Base-by-base conservation (phyloP, 2,888 invertebrate genomes). In the Omphaloscelis lunosa region DNA sequence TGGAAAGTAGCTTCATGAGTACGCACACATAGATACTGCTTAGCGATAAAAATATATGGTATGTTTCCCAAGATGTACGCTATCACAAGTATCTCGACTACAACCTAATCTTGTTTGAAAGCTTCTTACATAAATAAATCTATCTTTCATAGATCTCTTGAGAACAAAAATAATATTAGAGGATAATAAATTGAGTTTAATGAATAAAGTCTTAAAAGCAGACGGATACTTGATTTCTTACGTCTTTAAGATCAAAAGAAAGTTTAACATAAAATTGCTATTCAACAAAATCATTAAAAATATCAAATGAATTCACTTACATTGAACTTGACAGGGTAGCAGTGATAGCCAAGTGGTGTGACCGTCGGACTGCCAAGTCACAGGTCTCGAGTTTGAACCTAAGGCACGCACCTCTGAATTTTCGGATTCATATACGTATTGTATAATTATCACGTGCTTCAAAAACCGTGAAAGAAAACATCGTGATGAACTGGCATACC, bases 101-200 rank as follows among this genome's bases (percentile, higher is more conserved):
- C n/a, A 39, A 58, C 20, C 41, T 59, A 59, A 51, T 77, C 20
- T 15, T n/a, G 53, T 76, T 77, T 51, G 29, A 34, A 61, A 61
- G 23, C 45, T 23, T 27, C 41, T 53, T 53, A 23, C 9, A 53
- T n/a, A 17, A 61, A 53, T n/a, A 17, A 61, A 67, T 67, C 0
- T 61, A 23, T 68, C 5, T 68, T 77, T 59, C 20, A 77, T n/a
- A 59, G 20, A 27, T 20, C 17, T 69, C 23, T 69, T 45, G 27
- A 27, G 11, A 70, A 62, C 27, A 39, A 61, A 58, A 51, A 29
- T 56, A 34, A 74, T 45, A 34, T n/a, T 4, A 34, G 2, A 45
- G 17, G 45, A 29, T n/a, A 45, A n/a, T n/a, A n/a, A n/a, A 53
- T 75, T 56, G n/a, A 23, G 27, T 45, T 53, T 9, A 41, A 12